Conservation (phyloP, 2,113 vertebrate species). For the Sinocyclocheilus rhinocerous region DNA sequence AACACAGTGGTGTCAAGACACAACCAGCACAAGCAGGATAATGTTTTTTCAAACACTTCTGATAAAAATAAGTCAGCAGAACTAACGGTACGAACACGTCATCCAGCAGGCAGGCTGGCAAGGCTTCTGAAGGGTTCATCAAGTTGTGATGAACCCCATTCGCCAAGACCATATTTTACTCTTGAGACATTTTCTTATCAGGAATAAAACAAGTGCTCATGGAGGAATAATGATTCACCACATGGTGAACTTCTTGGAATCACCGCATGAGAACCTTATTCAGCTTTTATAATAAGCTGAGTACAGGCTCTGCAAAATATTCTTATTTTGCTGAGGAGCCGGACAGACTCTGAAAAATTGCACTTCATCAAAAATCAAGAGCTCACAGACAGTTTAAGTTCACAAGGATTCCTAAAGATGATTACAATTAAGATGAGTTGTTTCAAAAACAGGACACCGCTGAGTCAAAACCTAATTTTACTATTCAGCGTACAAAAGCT, state of each 20-base stretch:
- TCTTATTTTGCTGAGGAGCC: conserved; percentile 26
- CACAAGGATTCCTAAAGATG: conserved; percentile 12
- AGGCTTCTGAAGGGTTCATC: conserved; percentile 15
- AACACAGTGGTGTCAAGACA: not conserved
- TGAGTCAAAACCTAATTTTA: conserved; percentile 26
- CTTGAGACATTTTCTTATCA: conserved; percentile 17
- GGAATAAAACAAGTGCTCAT: conserved; percentile 12
- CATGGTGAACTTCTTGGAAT: not conserved
- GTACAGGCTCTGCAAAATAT: not conserved
- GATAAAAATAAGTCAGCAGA: conserved; percentile 27
- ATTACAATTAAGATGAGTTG: conserved; percentile 28
- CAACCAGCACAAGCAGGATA: not conserved
- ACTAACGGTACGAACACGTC: not conserved
- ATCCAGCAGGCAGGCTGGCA: conserved; percentile 15
- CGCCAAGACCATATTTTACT: conserved; percentile 14
- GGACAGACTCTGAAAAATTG: conserved; percentile 6
- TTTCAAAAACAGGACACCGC: conserved; percentile 21
- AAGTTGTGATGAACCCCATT: not conserved
- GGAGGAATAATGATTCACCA: conserved; percentile 26
- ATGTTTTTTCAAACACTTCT: not conserved
- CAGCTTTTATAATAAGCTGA: conserved; percentile 32
- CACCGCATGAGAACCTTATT: not conserved
- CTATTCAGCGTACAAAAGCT: not conserved
- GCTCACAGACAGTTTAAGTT: conserved; percentile 2
- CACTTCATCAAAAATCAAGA: conserved; percentile 29